These are phyloP conservation scores for Hippoglossus stenolepis DNA, from an alignment of 2,113 vertebrate genomes.

Conservation along the genomic window DNA sequence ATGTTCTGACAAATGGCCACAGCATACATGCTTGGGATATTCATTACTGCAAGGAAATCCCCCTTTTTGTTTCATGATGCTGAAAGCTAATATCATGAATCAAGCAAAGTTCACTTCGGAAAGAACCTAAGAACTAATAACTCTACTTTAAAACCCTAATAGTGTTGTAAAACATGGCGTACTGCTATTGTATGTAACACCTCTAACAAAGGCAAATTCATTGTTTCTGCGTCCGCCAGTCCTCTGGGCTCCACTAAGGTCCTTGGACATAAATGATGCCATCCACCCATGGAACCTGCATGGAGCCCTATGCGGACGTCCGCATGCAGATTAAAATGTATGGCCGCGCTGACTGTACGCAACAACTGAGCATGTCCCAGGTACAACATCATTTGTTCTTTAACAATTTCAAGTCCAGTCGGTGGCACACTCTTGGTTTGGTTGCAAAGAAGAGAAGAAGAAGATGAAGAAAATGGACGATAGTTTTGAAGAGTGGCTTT, in stretches of 20 bases:
- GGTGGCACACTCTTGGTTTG: too few species aligned
- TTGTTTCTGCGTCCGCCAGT: not conserved
- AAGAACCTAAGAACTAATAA: not conserved
- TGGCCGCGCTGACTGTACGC: too few species aligned
- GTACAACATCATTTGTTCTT: too few species aligned
- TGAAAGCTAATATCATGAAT: not conserved
- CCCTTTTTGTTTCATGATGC: not conserved
- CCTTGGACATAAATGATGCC: not conserved
- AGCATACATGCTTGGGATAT: not conserved
- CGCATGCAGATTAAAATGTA: too few species aligned
- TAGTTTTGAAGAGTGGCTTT: too few species aligned
- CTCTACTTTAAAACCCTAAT: not conserved
- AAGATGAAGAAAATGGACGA: too few species aligned
- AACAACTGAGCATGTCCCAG: too few species aligned
- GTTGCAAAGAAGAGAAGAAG: too few species aligned
- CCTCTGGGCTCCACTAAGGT: not conserved
- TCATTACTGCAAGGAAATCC: not conserved
- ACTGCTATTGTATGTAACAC: not conserved
- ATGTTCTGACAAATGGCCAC: slow-evolving; percentile 12
- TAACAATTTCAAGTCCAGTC: too few species aligned
- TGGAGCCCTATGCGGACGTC: too few species aligned
- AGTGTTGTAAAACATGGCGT: not conserved
- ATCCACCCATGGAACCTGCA: not conserved
- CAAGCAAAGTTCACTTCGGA: not conserved
- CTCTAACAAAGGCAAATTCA: not conserved